Evolutionary conservation across 2,888 invertebrate genomes (phyloP).

Genomic region (Tubulanus polymorphus): DNA sequence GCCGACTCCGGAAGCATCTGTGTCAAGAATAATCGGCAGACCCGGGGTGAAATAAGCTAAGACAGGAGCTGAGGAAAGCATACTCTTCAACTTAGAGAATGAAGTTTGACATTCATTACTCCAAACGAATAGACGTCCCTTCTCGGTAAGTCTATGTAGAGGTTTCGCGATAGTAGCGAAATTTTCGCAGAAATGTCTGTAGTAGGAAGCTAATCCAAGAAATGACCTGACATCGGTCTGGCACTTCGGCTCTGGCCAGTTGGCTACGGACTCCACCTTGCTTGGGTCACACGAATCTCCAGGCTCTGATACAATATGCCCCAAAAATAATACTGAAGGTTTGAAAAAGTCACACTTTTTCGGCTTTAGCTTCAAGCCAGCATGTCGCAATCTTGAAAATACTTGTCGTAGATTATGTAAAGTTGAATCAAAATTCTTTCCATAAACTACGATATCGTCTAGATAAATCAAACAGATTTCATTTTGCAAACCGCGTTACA

Average conservation of each 20-base stretch:
- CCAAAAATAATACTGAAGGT: constrained; percentile 8
- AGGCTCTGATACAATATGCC: constrained; percentile 6
- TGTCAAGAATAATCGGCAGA: not conserved
- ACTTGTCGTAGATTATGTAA: constrained; percentile 5
- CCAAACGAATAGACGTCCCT: not conserved
- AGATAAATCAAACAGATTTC: not conserved
- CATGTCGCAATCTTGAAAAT: constrained; percentile 1
- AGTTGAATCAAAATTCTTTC: not conserved
- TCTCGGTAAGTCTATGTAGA: not conserved
- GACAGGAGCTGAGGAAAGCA: not conserved
- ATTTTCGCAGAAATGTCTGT: not conserved
- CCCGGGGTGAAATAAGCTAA: not conserved
- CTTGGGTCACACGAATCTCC: constrained; percentile 3
- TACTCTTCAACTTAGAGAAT: not conserved
- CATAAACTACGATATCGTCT: not conserved
- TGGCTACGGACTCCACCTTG: not conserved
- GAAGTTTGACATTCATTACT: not conserved
- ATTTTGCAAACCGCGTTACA: not conserved
- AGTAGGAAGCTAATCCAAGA: constrained; percentile 6
- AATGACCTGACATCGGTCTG: not conserved
- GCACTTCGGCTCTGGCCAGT: not conserved
- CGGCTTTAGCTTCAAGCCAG: constrained; percentile 11
- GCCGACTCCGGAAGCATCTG: not conserved
- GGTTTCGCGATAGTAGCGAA: constrained; percentile 8
- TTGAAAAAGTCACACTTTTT: constrained; percentile 9